Percentiles rank a stretch among this genome's conserved stretches.
Evolutionary conservation across 2,888 invertebrate species (phyloP).

Genomic region (Drosophila bunnanda): DNA sequence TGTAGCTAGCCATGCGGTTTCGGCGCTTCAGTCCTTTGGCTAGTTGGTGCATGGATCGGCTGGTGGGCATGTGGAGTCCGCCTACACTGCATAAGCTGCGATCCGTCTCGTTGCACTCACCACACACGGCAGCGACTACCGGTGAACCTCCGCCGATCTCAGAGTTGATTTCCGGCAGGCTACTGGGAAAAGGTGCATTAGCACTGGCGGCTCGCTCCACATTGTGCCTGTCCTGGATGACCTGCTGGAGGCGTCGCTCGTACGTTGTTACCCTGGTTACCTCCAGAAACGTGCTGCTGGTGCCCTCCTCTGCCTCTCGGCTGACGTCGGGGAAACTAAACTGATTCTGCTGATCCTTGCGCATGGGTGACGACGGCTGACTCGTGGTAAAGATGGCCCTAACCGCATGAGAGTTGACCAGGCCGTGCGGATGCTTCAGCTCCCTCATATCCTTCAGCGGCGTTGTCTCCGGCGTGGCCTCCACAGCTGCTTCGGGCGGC

Average conservation of each 20-base stretch:
- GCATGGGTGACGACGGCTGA: constrained; percentile 90
- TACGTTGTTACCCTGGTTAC: constrained; percentile 66
- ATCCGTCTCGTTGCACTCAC: constrained; percentile 85
- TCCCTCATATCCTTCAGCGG: constrained; percentile 88
- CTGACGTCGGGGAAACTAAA: constrained; percentile 85
- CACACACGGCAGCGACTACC: constrained; percentile 65
- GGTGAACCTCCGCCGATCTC: constrained; percentile 38
- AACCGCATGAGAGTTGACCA: constrained; percentile 88
- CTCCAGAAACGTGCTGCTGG: constrained; percentile 29
- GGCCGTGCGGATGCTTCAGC: constrained; percentile 64
- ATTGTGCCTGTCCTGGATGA: constrained; percentile 72
- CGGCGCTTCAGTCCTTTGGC: constrained; percentile 86
- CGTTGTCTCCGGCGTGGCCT: constrained; percentile 95
- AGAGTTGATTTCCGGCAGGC: constrained; percentile 48
- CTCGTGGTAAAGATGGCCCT: constrained; percentile 87
- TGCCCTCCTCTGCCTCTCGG: constrained; percentile 35
- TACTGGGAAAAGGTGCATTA: constrained; percentile 4
- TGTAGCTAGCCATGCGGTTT: constrained; percentile 88
- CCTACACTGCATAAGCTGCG: constrained; percentile 86
- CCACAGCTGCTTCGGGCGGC: constrained; percentile 94
- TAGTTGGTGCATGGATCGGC: constrained; percentile 86
- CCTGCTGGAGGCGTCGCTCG: constrained; percentile 74
- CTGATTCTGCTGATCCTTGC: constrained; percentile 86
- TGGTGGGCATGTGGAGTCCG: constrained; percentile 87
- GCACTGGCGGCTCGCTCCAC: constrained; percentile 12